Evolutionary conservation across 2,888 invertebrate genomes (phyloP).

Genomic region (Seira musarum): DNA sequence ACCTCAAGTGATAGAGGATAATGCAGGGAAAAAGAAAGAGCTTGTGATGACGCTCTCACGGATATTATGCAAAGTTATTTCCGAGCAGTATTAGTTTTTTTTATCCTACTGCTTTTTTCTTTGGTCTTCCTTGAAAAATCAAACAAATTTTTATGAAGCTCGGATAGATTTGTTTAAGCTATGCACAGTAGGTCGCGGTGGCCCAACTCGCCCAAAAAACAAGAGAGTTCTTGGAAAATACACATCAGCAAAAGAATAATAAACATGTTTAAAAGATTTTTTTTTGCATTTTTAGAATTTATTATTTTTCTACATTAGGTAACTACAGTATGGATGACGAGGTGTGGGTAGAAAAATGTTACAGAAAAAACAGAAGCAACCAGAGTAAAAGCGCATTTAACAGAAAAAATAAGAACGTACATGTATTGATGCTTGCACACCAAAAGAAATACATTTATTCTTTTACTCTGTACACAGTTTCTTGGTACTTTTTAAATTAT

Average conservation of each 20-base stretch:
- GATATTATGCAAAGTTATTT: background rate
- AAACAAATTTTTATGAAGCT: background rate
- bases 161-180: no score
- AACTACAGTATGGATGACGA: background rate
- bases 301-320: background rate
- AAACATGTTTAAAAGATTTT: background rate
- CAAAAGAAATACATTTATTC: background rate
- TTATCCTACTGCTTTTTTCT: background rate
- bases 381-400: background rate
- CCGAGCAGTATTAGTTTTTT: background rate
- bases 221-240: background rate
- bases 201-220: background rate
- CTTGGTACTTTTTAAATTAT: slow-evolving; percentile 18
- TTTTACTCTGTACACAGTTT: background rate
- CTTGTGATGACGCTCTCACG: background rate
- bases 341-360: background rate
- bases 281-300: background rate
- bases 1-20: background rate
- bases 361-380: background rate
- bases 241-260: background rate
- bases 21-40: background rate
- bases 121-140: background rate
- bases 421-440: no score
- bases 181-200: no score
- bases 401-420: no score